phyloP scores from a whole-genome alignment of 2,113 vertebrate genomes.

The Cheirogaleus medius region DNA sequence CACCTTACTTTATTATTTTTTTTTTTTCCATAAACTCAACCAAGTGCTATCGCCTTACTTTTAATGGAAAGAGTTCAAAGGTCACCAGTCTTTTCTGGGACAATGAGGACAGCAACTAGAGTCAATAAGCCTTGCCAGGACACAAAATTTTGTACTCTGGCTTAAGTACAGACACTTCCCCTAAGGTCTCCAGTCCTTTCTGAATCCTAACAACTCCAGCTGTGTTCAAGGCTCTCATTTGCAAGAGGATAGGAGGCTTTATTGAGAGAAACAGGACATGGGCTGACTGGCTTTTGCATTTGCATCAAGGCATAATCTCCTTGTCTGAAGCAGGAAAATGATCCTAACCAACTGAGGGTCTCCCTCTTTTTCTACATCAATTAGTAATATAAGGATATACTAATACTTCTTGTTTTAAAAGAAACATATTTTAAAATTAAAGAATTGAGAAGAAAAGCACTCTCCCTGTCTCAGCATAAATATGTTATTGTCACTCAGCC shows the following conservation, averaged over 20 bases:
- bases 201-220: not conserved
- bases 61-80: not conserved
- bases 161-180: not conserved
- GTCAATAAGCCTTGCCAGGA: not conserved
- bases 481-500: not conserved
- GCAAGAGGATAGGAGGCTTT: not conserved
- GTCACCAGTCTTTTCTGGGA: not conserved
- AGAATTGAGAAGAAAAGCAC: not conserved
- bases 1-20: not conserved
- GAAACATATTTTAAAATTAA: not conserved
- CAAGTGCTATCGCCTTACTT: not conserved
- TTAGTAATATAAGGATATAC: no score
- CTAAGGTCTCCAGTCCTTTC: not conserved
- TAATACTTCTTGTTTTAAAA: not conserved
- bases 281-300: not conserved
- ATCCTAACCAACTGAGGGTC: not conserved
- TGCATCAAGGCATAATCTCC: not conserved
- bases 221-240: not conserved
- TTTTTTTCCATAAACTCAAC: not conserved
- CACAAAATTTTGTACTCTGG: not conserved
- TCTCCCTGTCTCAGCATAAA: not conserved
- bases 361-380: not conserved
- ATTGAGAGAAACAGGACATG: not conserved
- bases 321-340: not conserved
- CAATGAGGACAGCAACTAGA: not conserved